Base-by-base conservation (phyloP, 2,797 vertebrate species). In the Pseudochirops corinnae region DNA sequence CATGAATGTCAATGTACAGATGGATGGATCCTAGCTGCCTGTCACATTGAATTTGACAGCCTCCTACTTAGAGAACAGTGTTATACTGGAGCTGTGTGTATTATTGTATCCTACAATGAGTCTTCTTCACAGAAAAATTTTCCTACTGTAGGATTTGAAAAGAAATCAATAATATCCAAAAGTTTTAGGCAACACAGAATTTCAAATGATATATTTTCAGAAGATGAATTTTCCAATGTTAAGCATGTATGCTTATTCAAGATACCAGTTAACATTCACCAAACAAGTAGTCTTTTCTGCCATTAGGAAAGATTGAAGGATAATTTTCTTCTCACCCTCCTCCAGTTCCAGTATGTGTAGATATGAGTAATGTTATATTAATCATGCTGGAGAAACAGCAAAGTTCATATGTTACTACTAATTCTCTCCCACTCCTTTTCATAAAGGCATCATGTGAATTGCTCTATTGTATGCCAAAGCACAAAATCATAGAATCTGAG, bases 1-100 rank as follows among this genome's bases (percentile, higher is more conserved):
- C 53, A 74, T 33, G 67, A 92, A 87, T 97, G 97, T 95, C 97
- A 94, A 31, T 92, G 82, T 91, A 39, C 14, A 67, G 92, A 95
- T 95, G 92, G 93, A 90, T 98, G 91, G 57, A 92, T 97, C 97
- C 93, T 97, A 95, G 94, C 92, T 98, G 95, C 96, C 52, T 97
- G 92, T 92, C n/a, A 29, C 95, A 52, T 93, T 96, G 87, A 18
- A 0, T 94, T 92, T 98, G 96, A 97, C 95, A 97, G 92, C 96
- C 97, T 98, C 95, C 94, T 97, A 93, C 97, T 96, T 93, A 95
- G 90, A 94, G 9, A 7, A 33, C 97, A 94, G 74, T 97, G 94
- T 97, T 98, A 97, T 95, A 74, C 53, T 87, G 82, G n/a, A 82
- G 58, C 46, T 97, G 39, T 82, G 62, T 26, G 56, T 93, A 55